phyloP scores from a whole-genome alignment of 2,797 vertebrate genomes.

The Takifugu ocellatus region DNA sequence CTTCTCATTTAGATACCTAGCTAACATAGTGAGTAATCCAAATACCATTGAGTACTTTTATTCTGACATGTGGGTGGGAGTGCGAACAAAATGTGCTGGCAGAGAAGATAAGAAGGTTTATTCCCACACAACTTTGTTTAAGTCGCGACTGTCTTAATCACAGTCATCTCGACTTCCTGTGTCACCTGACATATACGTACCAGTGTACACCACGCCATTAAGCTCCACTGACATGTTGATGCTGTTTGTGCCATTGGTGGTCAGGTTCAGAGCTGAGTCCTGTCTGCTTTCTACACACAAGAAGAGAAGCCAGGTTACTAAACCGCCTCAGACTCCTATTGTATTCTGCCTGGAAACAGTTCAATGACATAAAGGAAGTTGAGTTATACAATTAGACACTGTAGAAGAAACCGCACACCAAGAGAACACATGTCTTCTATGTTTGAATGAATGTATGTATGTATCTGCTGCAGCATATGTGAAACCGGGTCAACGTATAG shows the following conservation, averaged over 20 bases:
- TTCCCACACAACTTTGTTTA: no score
- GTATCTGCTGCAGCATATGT: constrained; percentile 12
- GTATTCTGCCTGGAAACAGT: background rate
- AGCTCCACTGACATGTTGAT: constrained; percentile 98
- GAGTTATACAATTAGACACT: constrained; percentile 42
- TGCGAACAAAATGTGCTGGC: no score
- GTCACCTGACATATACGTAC: constrained; percentile 67
- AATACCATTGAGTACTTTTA: no score
- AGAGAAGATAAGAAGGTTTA: no score
- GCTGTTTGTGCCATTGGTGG: constrained; percentile 86
- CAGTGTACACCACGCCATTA: constrained; percentile 91
- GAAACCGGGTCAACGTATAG: constrained; percentile 46
- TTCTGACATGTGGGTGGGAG: no score
- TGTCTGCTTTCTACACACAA: constrained; percentile 76
- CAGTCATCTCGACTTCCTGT: constrained; percentile 10
- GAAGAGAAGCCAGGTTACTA: constrained; percentile 17
- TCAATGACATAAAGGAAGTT: constrained; percentile 16
- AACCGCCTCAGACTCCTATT: background rate
- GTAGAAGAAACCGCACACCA: constrained; percentile 40
- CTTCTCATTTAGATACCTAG: no score
- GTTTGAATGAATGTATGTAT: constrained; percentile 1
- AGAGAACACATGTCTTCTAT: constrained; percentile 5
- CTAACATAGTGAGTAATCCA: no score
- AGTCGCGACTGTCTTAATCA: no score
- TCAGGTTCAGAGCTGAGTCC: constrained; percentile 79